Percentiles rank a stretch among this genome's conserved stretches.
These are phyloP conservation scores for Myotis findleyi DNA, from an alignment of 2,797 vertebrate genomes.

Conservation along the genomic window DNA sequence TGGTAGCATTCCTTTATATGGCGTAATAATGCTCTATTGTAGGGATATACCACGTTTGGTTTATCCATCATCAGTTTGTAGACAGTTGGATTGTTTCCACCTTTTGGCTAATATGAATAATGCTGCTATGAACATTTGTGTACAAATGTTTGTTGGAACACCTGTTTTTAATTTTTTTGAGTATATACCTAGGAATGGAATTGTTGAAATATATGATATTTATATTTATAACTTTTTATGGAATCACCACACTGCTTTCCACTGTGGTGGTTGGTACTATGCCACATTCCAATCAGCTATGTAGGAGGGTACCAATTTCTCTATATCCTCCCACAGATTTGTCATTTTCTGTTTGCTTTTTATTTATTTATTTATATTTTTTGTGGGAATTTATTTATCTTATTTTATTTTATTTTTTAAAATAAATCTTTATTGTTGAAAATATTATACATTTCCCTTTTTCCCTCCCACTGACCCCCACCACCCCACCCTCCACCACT, in stretches of 20 bases:
- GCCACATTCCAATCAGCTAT: neutral
- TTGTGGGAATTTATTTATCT: too few relatives aligned
- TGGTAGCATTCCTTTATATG: neutral
- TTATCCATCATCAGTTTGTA: neutral
- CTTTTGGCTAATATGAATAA: neutral
- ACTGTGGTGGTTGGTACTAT: neutral
- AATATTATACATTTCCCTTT: too few relatives aligned
- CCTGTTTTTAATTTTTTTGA: neutral
- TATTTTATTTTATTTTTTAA: too few relatives aligned
- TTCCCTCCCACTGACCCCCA: too few relatives aligned
- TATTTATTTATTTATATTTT: too few relatives aligned
- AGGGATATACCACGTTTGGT: neutral
- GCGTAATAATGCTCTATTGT: neutral
- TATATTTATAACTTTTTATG: neutral
- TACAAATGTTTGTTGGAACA: neutral
- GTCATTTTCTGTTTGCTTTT: neutral
- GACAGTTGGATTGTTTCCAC: neutral
- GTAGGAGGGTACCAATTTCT: neutral
- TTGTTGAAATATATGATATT: neutral
- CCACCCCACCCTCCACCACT: too few relatives aligned
- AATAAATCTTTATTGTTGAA: too few relatives aligned
- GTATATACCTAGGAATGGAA: neutral
- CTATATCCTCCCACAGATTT: neutral
- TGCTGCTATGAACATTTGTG: neutral
- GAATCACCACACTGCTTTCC: neutral